A percentile compares a stretch with the other conserved stretches of the same genome.
These are phyloP conservation scores for Daktulosphaira vitifoliae DNA, from an alignment of 1,140 invertebrate species.

Conservation along the genomic window DNA sequence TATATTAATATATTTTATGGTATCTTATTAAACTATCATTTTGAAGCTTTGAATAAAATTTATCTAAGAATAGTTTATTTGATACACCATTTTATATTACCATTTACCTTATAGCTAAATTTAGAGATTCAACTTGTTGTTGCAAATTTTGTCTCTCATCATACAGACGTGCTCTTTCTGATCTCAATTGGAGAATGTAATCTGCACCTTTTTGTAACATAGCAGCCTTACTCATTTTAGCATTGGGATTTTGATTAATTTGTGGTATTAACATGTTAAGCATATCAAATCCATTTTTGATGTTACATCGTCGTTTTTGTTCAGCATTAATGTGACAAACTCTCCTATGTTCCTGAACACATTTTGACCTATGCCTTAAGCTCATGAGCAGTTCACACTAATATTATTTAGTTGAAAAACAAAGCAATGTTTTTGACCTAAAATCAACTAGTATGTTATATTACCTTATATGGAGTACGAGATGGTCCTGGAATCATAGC, in stretches of 20 bases:
- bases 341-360: constrained; percentile 55
- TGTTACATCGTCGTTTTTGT: constrained; percentile 93
- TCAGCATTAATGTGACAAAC: constrained; percentile 92
- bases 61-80: too few relatives aligned
- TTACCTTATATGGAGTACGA: constrained; percentile 38
- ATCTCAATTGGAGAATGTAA: constrained; percentile 82
- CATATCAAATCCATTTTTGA: constrained; percentile 95
- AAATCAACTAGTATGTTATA: constrained; percentile 23
- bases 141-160: constrained; percentile 80
- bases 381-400: constrained; percentile 38
- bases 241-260: constrained; percentile 78
- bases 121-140: constrained; percentile 81
- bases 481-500: constrained; percentile 32
- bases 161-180: constrained; percentile 75
- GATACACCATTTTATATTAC: too few relatives aligned
- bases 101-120: constrained; percentile 73
- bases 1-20: too few relatives aligned
- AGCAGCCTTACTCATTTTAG: constrained; percentile 90
- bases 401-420: constrained; percentile 1
- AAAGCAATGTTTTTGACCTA: neutral
- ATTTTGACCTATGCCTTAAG: constrained; percentile 38
- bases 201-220: constrained; percentile 96
- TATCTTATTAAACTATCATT: too few relatives aligned
- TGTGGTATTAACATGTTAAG: constrained; percentile 89
- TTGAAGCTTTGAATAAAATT: too few relatives aligned